A percentile compares a stretch with the other conserved stretches of the same genome.
These are phyloP conservation scores for Notamacropus eugenii DNA, from an alignment of 2,797 vertebrate genomes.

Conservation along the genomic window DNA sequence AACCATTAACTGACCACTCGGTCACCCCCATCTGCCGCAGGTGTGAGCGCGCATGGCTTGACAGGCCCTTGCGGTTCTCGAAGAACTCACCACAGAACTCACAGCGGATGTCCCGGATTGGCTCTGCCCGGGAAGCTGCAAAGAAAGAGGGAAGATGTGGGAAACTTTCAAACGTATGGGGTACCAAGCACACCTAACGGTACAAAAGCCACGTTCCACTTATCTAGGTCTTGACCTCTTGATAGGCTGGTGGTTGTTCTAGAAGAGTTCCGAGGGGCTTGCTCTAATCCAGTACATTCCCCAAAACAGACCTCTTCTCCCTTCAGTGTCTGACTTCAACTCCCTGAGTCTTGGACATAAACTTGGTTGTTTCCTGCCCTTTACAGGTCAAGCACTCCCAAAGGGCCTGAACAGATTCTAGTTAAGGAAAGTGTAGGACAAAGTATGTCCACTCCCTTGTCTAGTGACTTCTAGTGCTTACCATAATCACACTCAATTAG, in stretches of 20 bases:
- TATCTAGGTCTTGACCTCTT: not conserved
- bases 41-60: slow-evolving; percentile 91
- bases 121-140: slow-evolving; percentile 90
- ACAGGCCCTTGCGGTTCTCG: slow-evolving; percentile 92
- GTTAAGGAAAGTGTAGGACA: not conserved
- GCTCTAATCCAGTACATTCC: not conserved
- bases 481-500: not conserved
- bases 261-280: not conserved
- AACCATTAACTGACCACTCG: slow-evolving; percentile 89
- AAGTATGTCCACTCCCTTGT: not conserved
- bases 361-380: not conserved
- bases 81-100: slow-evolving; percentile 92
- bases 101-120: slow-evolving; percentile 92
- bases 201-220: not conserved
- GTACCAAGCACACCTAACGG: not conserved
- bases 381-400: not conserved
- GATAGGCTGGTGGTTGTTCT: not conserved
- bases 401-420: not conserved
- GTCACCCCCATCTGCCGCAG: slow-evolving; percentile 90
- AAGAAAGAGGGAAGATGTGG: slow-evolving; percentile 25
- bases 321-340: not conserved
- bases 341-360: not conserved
- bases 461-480: not conserved
- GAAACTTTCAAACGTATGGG: not conserved
- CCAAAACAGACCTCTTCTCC: not conserved